phyloP scores from a whole-genome alignment of 2,797 vertebrate genomes.

The Varecia variegata region DNA sequence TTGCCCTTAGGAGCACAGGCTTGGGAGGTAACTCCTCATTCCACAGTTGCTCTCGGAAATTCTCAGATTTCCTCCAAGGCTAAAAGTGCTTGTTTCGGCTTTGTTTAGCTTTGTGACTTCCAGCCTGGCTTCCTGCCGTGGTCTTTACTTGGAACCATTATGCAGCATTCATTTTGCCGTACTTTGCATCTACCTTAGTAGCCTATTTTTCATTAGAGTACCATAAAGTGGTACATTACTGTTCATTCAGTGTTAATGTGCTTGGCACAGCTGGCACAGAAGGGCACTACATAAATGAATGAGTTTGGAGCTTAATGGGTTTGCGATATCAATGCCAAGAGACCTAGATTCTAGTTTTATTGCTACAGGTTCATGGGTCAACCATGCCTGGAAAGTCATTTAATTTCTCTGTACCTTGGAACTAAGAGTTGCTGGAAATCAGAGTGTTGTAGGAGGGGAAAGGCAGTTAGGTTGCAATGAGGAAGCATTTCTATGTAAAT shows the following conservation, averaged over 20 bases:
- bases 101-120: slow-evolving; percentile 54
- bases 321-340: not conserved
- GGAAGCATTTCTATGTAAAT: not conserved
- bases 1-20: slow-evolving; percentile 59
- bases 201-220: not conserved
- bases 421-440: not conserved
- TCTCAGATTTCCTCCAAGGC: slow-evolving; percentile 61
- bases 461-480: not conserved
- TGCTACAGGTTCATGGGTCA: not conserved
- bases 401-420: not conserved
- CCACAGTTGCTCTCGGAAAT: slow-evolving; percentile 20
- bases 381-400: not conserved
- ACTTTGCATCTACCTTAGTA: not conserved
- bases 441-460: not conserved
- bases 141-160: not conserved
- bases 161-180: not conserved
- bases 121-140: slow-evolving; percentile 27
- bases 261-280: not conserved
- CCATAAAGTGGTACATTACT: not conserved
- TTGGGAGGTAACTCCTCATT: slow-evolving; percentile 35
- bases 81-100: slow-evolving; percentile 25
- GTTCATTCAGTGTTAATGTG: not conserved
- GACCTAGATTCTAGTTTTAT: slow-evolving; percentile 21
- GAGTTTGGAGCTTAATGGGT: not conserved
- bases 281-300: not conserved